phyloP scores from a whole-genome alignment of 2,888 invertebrate species.

The Chorisops tibialis region DNA sequence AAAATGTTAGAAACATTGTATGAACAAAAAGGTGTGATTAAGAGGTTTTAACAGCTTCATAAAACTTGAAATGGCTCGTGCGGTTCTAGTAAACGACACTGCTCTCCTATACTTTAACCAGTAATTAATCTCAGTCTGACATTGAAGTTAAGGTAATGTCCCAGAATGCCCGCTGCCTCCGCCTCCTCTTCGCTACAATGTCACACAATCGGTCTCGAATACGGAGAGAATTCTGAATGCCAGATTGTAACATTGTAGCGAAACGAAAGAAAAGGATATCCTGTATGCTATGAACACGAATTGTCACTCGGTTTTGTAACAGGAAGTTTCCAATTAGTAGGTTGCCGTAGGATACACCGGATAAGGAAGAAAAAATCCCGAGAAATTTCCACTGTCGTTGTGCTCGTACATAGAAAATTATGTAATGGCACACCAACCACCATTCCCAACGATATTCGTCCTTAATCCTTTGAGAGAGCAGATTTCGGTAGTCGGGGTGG shows the following conservation, averaged over 20 bases:
- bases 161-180: background rate
- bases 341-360: constrained; percentile 1
- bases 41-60: constrained; percentile 1
- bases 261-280: constrained; percentile 10
- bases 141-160: background rate
- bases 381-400: background rate
- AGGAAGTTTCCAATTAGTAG: constrained; percentile 25
- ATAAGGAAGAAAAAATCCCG: background rate
- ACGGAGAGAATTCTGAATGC: background rate
- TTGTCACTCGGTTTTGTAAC: constrained; percentile 23
- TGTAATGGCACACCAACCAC: background rate
- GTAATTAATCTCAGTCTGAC: constrained; percentile 1
- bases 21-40: background rate
- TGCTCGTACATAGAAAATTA: constrained; percentile 2
- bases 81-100: background rate
- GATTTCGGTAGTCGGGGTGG: too few species aligned
- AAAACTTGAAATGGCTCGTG: background rate
- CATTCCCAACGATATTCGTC: constrained; percentile 1
- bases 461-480: constrained; percentile 18
- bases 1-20: too few species aligned
- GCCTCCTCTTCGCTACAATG: background rate
- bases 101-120: background rate
- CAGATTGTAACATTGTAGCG: background rate
- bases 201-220: background rate
- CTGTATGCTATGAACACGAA: background rate